Evolutionary conservation across 1,140 invertebrate genomes (phyloP).

Genomic region (Drosophila seguyi): DNA sequence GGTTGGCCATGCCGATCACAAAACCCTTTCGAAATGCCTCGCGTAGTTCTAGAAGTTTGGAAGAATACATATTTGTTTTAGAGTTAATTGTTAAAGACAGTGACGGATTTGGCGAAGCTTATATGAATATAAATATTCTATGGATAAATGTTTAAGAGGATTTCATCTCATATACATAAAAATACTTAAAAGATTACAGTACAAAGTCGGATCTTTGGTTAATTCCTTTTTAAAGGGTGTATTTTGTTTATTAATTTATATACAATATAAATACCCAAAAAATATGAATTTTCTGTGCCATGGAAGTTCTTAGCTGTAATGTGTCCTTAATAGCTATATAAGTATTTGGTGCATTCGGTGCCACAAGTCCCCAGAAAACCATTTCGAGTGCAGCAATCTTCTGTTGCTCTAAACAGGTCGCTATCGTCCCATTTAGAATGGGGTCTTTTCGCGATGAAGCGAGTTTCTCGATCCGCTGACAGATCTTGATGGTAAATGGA

Average conservation of each 20-base stretch:
- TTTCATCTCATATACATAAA: background rate
- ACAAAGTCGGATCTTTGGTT: conserved; percentile 19
- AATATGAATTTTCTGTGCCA: conserved; percentile 38
- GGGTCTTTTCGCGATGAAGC: conserved; percentile 72
- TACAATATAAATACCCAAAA: conserved; percentile 61
- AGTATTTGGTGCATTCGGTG: conserved; percentile 73
- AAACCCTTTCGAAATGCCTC: conserved; percentile 59
- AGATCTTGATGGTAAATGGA: conserved; percentile 65
- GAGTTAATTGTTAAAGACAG: background rate
- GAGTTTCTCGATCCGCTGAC: conserved; percentile 65
- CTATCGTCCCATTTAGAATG: conserved; percentile 41
- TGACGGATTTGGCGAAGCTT: background rate
- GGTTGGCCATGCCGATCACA: conserved; percentile 51
- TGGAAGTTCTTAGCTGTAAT: conserved; percentile 33
- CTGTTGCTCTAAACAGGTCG: conserved; percentile 30
- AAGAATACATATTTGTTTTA: conserved; percentile 49
- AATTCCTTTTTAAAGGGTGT: conserved; percentile 22
- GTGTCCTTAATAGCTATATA: conserved; percentile 52
- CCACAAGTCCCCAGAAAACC: conserved; percentile 47
- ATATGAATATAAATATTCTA: background rate
- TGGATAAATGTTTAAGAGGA: background rate
- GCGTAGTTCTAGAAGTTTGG: conserved; percentile 69
- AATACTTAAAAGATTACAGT: background rate
- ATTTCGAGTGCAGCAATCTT: conserved; percentile 40
- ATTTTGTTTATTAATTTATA: conserved; percentile 52